Base-by-base conservation (phyloP, 2,888 invertebrate species). In the Dysmachus trigonus region DNA sequence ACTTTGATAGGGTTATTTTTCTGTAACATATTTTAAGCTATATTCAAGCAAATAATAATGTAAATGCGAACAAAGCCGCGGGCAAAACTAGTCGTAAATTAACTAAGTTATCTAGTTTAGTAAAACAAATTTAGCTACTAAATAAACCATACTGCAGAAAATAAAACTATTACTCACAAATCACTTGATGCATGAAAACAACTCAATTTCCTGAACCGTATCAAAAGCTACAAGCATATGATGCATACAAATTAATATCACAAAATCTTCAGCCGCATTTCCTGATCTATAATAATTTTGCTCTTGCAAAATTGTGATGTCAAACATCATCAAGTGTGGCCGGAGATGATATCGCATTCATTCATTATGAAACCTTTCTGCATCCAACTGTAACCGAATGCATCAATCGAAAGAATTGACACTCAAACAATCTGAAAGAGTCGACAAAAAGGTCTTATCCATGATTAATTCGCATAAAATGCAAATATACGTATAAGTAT, bases 321-420 rank as follows among this genome's bases (percentile, higher is more conserved):
- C 71, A 62, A 71, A 31, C 62, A 27, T 62, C 53, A 33, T 62
- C 47, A 62, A 53, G 18, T 22, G 22, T 22, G 22, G 51, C 31
- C 27, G 31, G 3, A 30, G 82, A 53, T 71, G 82, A 62, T 53
- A 82, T 71, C 82, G 33, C 53, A 18, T 22, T 4, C 53, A 18
- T 22, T 4, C 22, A 62, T 62, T 53, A 71, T 22, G 82, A 82
- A 82, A 82, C 82, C 82, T 22, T 30, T 82, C 82, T 82, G 82
- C 62, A 82, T 82, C 82, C 82, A 71, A 53, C 82, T 82, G 82
- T 82, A 82, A 82, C 82, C 82, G 35, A 62, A 82, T 82, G 27
- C 47, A 82, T 82, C 82, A 82, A 82, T 82, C 27, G 35, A 51
- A 53, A 62, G 18, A n/a, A 82, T 82, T 82, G 71, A 71, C 62